Evolutionary conservation across 2,797 vertebrate genomes (phyloP).

Genomic region (Eurystomus glaucurus): DNA sequence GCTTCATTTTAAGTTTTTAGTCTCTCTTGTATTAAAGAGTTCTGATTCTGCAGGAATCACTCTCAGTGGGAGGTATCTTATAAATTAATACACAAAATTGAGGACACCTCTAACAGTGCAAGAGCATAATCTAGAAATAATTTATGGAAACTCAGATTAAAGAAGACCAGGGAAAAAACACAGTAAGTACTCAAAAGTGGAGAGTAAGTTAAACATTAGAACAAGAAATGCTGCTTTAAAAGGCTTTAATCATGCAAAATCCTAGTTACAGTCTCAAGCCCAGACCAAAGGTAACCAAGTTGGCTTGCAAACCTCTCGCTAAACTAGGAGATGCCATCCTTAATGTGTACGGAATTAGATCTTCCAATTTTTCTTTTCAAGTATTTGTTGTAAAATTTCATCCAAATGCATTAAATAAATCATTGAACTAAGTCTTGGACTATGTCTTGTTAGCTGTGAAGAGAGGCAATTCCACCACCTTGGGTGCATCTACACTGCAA

Average conservation of each 20-base stretch:
- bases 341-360: not conserved
- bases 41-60: constrained; percentile 2
- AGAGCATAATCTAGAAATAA: not conserved
- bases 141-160: not conserved
- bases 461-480: not conserved
- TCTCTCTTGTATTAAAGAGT: not conserved
- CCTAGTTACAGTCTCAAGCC: not conserved
- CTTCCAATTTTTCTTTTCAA: not conserved
- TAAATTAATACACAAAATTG: constrained; percentile 43
- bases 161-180: not conserved
- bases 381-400: not conserved
- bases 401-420: not conserved
- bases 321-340: not conserved
- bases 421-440: not conserved
- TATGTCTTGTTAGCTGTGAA: not conserved
- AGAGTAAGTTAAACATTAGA: not conserved
- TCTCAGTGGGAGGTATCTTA: not conserved
- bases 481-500: not conserved
- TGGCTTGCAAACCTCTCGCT: not conserved
- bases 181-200: not conserved
- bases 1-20: constrained; percentile 24
- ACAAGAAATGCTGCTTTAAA: not conserved
- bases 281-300: not conserved
- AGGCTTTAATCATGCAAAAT: not conserved
- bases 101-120: not conserved